Conservation (phyloP, 2,888 invertebrate genomes). For the Trypoxylon attenuatum region DNA sequence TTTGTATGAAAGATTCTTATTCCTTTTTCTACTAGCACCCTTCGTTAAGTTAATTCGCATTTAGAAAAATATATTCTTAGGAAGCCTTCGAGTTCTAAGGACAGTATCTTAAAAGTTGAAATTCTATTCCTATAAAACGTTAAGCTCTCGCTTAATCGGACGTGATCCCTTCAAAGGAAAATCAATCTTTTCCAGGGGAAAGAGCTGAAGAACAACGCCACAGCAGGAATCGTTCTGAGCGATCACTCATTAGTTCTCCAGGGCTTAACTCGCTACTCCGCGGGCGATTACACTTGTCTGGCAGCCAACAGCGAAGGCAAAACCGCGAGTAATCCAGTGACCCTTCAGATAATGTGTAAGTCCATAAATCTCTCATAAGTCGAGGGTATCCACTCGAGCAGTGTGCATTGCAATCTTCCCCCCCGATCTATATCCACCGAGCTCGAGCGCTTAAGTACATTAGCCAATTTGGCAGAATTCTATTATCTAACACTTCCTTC, state of each 20-base stretch:
- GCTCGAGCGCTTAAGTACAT: background rate
- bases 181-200: slow-evolving; percentile 82
- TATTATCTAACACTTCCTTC: background rate
- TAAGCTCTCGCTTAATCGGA: no score
- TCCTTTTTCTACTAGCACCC: background rate
- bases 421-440: background rate
- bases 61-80: no score
- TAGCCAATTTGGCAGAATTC: background rate
- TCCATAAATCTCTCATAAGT: slow-evolving; percentile 8
- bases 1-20: background rate
- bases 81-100: no score
- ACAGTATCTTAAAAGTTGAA: no score
- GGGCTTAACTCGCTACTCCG: slow-evolving; percentile 86
- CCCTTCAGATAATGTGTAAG: slow-evolving; percentile 77
- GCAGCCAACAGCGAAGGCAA: slow-evolving; percentile 91
- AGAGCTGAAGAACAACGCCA: slow-evolving; percentile 89
- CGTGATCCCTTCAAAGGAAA: no score
- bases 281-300: slow-evolving; percentile 91
- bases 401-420: background rate
- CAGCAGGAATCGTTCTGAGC: slow-evolving; percentile 88
- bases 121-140: no score
- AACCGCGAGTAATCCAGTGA: slow-evolving; percentile 76
- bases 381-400: background rate
- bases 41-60: no score
- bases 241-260: slow-evolving; percentile 91